phyloP scores from a whole-genome alignment of 1,140 invertebrate species.

The Drosophila melanica region DNA sequence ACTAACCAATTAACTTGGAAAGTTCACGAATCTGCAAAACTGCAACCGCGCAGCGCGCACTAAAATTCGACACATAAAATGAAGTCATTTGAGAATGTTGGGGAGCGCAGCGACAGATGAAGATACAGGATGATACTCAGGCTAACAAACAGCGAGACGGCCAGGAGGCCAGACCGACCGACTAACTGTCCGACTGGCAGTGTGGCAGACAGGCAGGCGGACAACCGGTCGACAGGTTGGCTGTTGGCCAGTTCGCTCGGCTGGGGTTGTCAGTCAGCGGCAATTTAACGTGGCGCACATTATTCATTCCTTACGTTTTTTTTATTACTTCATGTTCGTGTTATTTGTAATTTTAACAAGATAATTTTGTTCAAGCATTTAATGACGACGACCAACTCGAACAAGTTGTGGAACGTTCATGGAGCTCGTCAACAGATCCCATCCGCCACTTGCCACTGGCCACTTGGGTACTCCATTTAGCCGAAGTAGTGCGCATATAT shows the following conservation, averaged over 20 bases:
- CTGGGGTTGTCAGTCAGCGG: constrained; percentile 49
- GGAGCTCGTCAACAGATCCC: constrained; percentile 11
- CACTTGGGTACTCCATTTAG: constrained; percentile 46
- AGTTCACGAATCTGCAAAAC: constrained; percentile 68
- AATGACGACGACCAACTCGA: constrained; percentile 61
- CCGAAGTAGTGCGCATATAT: constrained; percentile 10
- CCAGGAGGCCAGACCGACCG: constrained; percentile 1
- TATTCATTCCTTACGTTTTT: constrained; percentile 83
- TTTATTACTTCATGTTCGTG: constrained; percentile 83
- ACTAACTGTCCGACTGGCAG: constrained; percentile 2
- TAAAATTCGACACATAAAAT: constrained; percentile 82
- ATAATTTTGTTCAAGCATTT: constrained; percentile 84
- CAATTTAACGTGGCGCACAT: constrained; percentile 81
- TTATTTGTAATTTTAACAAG: constrained; percentile 84
- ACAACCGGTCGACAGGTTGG: constrained; percentile 49
- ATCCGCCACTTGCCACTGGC: constrained; percentile 47
- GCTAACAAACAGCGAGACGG: not conserved
- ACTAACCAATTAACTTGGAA: constrained; percentile 77
- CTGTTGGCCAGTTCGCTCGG: constrained; percentile 26
- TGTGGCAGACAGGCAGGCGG: constrained; percentile 14
- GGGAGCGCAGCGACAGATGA: constrained; percentile 39
- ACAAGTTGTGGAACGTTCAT: constrained; percentile 15
- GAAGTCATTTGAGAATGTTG: constrained; percentile 75
- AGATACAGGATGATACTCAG: constrained; percentile 45
- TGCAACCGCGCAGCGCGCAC: constrained; percentile 76